phyloP scores from a whole-genome alignment of 2,797 vertebrate genomes.

The Clarias fuscus region DNA sequence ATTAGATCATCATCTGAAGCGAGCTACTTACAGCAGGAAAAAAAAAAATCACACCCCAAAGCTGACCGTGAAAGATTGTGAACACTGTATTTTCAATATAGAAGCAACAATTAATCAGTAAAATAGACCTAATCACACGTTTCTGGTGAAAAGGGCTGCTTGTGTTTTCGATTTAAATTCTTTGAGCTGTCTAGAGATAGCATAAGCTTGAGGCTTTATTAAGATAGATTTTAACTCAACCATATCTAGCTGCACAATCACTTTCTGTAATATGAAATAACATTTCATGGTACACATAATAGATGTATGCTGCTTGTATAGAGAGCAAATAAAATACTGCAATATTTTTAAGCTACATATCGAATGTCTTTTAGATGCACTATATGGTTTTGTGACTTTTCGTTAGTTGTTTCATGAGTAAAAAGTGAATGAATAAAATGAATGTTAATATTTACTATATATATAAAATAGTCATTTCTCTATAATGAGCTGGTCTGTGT shows the following conservation, averaged over 20 bases:
- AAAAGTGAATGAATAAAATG: slow-evolving; percentile 59
- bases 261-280: slow-evolving; percentile 54
- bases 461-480: neutral
- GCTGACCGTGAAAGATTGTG: neutral
- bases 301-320: slow-evolving; percentile 47
- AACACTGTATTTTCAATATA: neutral
- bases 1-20: neutral
- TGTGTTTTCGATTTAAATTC: neutral
- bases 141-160: slow-evolving; percentile 10
- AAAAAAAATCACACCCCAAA: neutral
- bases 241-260: neutral
- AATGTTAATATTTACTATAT: slow-evolving; percentile 46
- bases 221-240: neutral
- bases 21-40: no score
- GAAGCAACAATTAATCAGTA: slow-evolving; percentile 1
- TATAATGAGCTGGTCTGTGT: slow-evolving; percentile 1
- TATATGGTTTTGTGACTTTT: slow-evolving; percentile 60
- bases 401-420: slow-evolving; percentile 55
- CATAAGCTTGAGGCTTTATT: neutral
- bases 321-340: slow-evolving; percentile 64
- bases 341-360: slow-evolving; percentile 67
- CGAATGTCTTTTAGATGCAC: slow-evolving; percentile 67
- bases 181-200: neutral
- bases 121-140: neutral
- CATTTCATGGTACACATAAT: slow-evolving; percentile 55